Evolutionary conservation across 2,888 invertebrate species (phyloP).

Genomic region (Fragum sueziense): DNA sequence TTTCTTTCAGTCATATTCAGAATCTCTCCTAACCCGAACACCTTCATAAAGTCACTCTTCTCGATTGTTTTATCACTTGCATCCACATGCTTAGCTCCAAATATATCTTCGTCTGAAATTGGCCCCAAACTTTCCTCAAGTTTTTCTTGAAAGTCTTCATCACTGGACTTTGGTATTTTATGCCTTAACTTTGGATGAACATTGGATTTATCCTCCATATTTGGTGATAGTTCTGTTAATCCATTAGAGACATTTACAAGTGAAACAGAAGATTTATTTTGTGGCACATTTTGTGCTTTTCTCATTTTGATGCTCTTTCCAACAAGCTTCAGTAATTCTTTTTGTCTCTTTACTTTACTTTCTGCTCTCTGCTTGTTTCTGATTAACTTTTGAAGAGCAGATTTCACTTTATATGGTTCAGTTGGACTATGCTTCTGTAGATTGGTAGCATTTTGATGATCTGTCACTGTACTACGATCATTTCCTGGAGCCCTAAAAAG

Average conservation of each 20-base stretch:
- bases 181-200: conserved; percentile 4
- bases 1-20: no score
- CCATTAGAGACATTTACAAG: background rate
- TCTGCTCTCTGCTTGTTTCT: background rate
- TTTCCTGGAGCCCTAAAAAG: background rate
- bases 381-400: no score
- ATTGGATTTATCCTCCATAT: background rate
- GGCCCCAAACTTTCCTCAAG: no score
- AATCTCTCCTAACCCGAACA: no score
- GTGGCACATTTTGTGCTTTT: background rate
- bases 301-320: background rate
- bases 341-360: background rate
- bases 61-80: no score
- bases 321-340: background rate
- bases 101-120: no score
- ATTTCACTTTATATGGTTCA: no score
- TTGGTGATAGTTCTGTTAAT: background rate
- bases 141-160: no score
- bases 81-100: no score
- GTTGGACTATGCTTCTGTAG: no score
- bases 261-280: background rate
- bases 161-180: no score
- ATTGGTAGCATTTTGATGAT: background rate
- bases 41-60: no score
- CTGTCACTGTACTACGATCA: background rate